Conservation (phyloP, 2,113 vertebrate genomes). For the Callithrix jacchus region DNA sequence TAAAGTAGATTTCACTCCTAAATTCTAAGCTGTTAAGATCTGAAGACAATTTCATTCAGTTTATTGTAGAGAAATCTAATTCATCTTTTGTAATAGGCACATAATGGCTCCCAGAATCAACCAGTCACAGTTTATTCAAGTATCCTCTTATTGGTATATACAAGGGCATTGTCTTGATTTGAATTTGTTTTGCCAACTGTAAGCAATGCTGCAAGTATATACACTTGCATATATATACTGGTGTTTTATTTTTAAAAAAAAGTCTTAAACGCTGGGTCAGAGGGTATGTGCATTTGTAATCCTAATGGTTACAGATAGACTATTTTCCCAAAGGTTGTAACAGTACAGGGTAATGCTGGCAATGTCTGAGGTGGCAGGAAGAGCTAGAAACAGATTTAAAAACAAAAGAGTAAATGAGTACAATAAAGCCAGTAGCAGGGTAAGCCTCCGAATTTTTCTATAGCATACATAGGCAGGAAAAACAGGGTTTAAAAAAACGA, state of each 20-base stretch:
- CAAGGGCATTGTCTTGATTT: neutral
- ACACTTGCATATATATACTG: neutral
- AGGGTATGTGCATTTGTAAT: neutral
- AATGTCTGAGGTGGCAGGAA: neutral
- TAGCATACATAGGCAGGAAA: neutral
- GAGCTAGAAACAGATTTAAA: neutral
- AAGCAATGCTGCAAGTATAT: neutral
- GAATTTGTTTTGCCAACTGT: neutral
- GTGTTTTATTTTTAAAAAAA: neutral
- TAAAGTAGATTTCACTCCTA: neutral
- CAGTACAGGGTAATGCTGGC: neutral
- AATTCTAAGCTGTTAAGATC: neutral
- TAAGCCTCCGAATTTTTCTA: neutral
- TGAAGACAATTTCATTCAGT: neutral
- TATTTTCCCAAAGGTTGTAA: neutral
- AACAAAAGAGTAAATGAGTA: neutral
- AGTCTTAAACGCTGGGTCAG: neutral
- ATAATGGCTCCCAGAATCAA: neutral
- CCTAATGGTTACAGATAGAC: neutral
- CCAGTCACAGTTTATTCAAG: neutral
- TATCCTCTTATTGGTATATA: neutral
- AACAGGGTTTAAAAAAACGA: neutral
- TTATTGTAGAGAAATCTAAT: neutral
- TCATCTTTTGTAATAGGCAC: neutral
- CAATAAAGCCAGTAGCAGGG: neutral